Evolutionary conservation across 2,113 vertebrate species (phyloP), one percentile per base, ranked within the genome.

Genomic region (Mandrillus leucophaeus): DNA sequence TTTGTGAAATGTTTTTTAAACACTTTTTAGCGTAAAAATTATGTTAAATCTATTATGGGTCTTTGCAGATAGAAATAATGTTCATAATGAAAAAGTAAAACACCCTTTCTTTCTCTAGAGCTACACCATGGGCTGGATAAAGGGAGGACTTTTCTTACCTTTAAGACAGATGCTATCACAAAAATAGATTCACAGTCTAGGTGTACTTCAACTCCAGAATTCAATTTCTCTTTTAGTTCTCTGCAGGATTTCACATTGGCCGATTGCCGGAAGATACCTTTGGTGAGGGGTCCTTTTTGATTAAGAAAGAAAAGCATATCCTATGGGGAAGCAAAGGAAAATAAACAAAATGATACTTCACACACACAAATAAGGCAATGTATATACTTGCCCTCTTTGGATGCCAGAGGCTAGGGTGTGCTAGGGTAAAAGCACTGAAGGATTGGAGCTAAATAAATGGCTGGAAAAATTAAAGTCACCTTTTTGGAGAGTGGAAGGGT

Each of bases 101-200:
- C 32, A 88, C 30, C 27, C 14, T 83, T 38, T 13, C 40, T 59
- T 86, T 27, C 59, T 64, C 52, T 82, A 64, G 23, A 82, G 30
- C 38, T 55, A n/a, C 16, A 45, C 22, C 2, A 38, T 61, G 6
- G 7, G 7, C 50, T 14, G 16, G 22, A 81, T 59, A 84, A 88
- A 85, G 23, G 25, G 95, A 92, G 0, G 1, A 38, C 38, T 40
- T 66, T 89, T 93, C 96, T 45, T 98, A 99, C 99, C 99, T 99
- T 99, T 97, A 99, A 98, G 76, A 99, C 99, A 43, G 99, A 99
- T 3, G 99, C 99, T 14, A 99, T 99, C 97, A 99, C 99, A 95
- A 99, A 99, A 97, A 99, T 98, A 38, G 99, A 99, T 98, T 99
- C 99, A 38, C 97, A 98, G 80, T 99, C 98, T 96, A 99, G 98